A percentile compares a stretch with the other conserved stretches of the same genome.
These are phyloP conservation scores for Drosophila santomea DNA, from an alignment of 1,140 invertebrate genomes.

Conservation along the genomic window DNA sequence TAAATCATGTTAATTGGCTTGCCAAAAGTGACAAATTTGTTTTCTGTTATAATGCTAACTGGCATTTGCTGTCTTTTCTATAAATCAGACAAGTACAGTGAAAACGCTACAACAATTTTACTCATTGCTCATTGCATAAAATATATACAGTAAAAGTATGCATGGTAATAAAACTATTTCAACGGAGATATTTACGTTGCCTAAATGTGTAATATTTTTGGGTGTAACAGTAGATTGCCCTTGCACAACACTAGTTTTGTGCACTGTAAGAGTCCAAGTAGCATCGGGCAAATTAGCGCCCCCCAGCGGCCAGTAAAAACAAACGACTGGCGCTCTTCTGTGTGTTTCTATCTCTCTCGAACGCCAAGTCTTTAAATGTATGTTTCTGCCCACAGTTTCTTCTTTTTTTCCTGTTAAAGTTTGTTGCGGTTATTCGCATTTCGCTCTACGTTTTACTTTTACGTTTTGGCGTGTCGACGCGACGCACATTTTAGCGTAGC, in stretches of 20 bases:
- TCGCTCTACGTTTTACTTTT: slow-evolving; percentile 34
- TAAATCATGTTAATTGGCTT: slow-evolving; percentile 43
- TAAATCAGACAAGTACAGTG: slow-evolving; percentile 10
- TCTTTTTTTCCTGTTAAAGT: slow-evolving; percentile 27
- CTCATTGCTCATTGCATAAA: not conserved
- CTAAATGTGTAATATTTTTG: not conserved
- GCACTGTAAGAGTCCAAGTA: slow-evolving; percentile 16
- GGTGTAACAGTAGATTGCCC: not conserved
- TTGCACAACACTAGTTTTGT: slow-evolving; percentile 38
- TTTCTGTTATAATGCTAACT: slow-evolving; percentile 7
- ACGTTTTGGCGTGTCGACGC: slow-evolving; percentile 54
- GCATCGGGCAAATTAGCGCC: slow-evolving; percentile 76
- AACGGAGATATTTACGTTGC: not conserved
- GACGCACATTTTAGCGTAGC: slow-evolving; percentile 48
- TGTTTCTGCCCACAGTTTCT: slow-evolving; percentile 15
- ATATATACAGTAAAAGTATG: too few relatives aligned
- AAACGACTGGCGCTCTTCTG: slow-evolving; percentile 56
- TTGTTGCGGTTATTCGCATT: slow-evolving; percentile 41
- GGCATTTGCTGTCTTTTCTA: not conserved
- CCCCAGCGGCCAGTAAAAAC: slow-evolving; percentile 71
- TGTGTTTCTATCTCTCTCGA: slow-evolving; percentile 14
- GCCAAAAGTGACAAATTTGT: slow-evolving; percentile 24
- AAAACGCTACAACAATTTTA: not conserved
- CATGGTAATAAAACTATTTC: not conserved
- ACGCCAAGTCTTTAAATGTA: slow-evolving; percentile 9